Conservation (phyloP, 2,888 invertebrate genomes). For the Sesia apiformis region DNA sequence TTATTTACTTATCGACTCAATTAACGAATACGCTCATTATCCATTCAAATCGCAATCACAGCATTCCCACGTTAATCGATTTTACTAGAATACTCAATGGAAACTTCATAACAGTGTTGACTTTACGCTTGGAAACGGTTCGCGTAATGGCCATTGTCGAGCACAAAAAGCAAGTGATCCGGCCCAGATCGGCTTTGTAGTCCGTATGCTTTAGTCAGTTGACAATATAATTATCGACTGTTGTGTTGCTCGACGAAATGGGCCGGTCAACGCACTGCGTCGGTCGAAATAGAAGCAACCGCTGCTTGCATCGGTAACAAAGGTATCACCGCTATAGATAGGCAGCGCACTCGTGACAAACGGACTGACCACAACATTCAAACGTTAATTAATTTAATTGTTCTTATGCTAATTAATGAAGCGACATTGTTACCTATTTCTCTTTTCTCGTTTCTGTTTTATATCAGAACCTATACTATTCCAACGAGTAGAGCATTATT, state of each 20-base stretch:
- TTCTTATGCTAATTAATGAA: too few species aligned
- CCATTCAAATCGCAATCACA: conserved; percentile 64
- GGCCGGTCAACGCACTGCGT: conserved; percentile 42
- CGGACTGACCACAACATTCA: too few species aligned
- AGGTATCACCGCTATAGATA: background rate
- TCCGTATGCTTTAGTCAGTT: conserved; percentile 59
- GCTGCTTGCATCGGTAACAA: conserved; percentile 6
- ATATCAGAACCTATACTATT: too few species aligned
- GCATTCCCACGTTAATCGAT: conserved; percentile 59
- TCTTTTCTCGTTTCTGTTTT: too few species aligned
- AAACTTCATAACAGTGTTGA: conserved; percentile 69
- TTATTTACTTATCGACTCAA: conserved; percentile 68
- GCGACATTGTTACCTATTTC: too few species aligned
- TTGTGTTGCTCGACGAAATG: conserved; percentile 38
- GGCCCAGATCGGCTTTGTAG: conserved; percentile 60
- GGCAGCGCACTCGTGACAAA: too few species aligned
- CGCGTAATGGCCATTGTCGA: conserved; percentile 66
- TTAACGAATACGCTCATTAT: conserved; percentile 65
- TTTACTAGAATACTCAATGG: conserved; percentile 56
- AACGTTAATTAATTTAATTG: too few species aligned
- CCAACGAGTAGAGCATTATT: too few species aligned
- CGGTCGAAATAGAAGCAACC: conserved; percentile 32
- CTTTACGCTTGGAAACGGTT: conserved; percentile 58
- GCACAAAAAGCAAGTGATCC: conserved; percentile 67
- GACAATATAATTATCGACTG: conserved; percentile 65